A percentile compares a stretch with the other conserved stretches of the same genome.
These are phyloP conservation scores for Megathymus violae DNA, from an alignment of 1,140 invertebrate genomes.

Conservation along the genomic window DNA sequence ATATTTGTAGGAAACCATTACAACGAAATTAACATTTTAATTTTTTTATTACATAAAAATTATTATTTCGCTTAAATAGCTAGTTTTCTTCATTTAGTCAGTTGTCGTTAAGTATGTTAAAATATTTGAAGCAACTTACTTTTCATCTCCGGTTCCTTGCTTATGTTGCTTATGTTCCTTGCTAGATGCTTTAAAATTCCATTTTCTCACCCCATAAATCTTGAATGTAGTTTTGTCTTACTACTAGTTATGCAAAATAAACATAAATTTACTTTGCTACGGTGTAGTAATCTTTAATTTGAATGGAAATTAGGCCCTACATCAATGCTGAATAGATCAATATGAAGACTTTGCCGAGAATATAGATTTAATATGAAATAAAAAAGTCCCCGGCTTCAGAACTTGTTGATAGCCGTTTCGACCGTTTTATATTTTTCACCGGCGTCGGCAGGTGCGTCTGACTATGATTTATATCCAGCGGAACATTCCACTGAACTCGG, in stretches of 20 bases:
- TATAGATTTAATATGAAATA: conserved; percentile 10
- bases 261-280: no score
- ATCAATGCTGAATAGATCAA: no score
- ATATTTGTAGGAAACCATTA: no score
- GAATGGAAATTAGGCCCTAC: no score
- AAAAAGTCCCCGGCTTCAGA: conserved; percentile 23
- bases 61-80: not conserved
- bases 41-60: no score
- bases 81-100: conserved; percentile 1
- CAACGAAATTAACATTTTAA: no score
- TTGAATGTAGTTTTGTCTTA: not conserved
- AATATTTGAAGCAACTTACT: not conserved
- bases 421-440: conserved; percentile 32
- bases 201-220: conserved; percentile 3
- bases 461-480: conserved; percentile 29
- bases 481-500: conserved; percentile 15
- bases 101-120: not conserved
- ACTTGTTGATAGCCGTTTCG: conserved; percentile 18
- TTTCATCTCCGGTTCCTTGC: not conserved
- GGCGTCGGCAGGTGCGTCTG: conserved; percentile 16
- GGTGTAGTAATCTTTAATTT: no score
- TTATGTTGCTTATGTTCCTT: no score
- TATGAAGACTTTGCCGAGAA: no score
- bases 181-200: conserved; percentile 4
- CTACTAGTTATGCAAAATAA: not conserved